phyloP scores from a whole-genome alignment of 2,888 invertebrate genomes.

The Ctenicera cuprea region DNA sequence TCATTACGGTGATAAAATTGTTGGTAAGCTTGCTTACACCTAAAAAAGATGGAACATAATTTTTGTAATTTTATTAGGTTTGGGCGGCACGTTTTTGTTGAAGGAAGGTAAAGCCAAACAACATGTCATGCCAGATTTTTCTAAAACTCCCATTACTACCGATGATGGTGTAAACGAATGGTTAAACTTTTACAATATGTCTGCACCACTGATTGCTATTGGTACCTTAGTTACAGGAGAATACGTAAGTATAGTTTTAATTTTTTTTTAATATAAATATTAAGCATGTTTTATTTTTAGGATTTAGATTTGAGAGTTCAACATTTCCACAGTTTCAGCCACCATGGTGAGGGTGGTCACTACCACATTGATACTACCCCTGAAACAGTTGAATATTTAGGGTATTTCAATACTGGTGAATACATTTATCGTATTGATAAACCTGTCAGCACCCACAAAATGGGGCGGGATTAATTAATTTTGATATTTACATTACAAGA shows the following conservation, averaged over 20 bases:
- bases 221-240: conserved; percentile 92
- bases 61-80: conserved; percentile 73
- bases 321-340: conserved; percentile 95
- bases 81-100: conserved; percentile 93
- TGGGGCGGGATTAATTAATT: conserved; percentile 82
- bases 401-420: conserved; percentile 89
- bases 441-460: conserved; percentile 78
- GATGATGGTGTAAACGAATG: conserved; percentile 88
- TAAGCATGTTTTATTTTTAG: conserved; percentile 76
- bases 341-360: conserved; percentile 92
- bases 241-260: conserved; percentile 76
- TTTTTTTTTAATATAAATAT: not conserved
- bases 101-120: conserved; percentile 89
- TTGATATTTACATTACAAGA: not conserved
- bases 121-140: conserved; percentile 98
- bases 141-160: conserved; percentile 80
- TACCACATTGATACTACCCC: conserved; percentile 98
- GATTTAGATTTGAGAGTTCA: conserved; percentile 93
- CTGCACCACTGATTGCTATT: conserved; percentile 90
- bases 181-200: conserved; percentile 94
- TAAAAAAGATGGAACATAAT: not conserved
- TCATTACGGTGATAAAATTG: conserved; percentile 81
- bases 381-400: conserved; percentile 89
- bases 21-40: conserved; percentile 74
- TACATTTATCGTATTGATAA: conserved; percentile 85